Evolutionary conservation across 2,797 vertebrate genomes (phyloP).

Genomic region (Kryptolebias ocellatus): DNA sequence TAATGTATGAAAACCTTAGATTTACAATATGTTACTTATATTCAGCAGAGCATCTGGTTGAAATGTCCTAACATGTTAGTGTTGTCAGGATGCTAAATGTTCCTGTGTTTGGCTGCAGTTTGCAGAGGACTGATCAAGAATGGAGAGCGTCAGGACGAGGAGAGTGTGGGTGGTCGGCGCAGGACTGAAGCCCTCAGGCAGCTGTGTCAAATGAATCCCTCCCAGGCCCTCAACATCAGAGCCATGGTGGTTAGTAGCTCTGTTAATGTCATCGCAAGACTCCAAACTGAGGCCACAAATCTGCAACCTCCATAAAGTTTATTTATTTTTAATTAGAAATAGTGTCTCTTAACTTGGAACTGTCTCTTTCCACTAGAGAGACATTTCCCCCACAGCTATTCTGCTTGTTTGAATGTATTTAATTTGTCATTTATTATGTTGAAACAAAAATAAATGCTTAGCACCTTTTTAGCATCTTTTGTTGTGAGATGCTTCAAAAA

Average conservation of each 20-base stretch:
- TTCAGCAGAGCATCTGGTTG: not conserved
- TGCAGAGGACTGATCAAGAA: slow-evolving; percentile 97
- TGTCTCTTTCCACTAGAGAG: not conserved
- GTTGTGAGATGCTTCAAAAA: not conserved
- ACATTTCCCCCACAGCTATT: slow-evolving; percentile 4
- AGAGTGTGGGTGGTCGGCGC: slow-evolving; percentile 92
- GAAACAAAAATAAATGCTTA: slow-evolving; percentile 9
- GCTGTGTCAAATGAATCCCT: slow-evolving; percentile 98
- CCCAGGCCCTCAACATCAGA: slow-evolving; percentile 94
- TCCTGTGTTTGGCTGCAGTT: slow-evolving; percentile 76
- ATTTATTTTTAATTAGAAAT: slow-evolving; percentile 4
- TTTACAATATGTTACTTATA: not conserved
- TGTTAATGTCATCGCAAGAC: slow-evolving; percentile 9
- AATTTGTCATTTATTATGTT: not conserved
- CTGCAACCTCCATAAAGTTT: not conserved
- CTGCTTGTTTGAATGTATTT: not conserved
- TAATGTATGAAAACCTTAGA: not conserved
- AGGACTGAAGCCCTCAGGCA: slow-evolving; percentile 94
- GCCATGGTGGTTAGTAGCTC: slow-evolving; percentile 94
- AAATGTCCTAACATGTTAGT: not conserved
- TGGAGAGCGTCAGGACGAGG: slow-evolving; percentile 96
- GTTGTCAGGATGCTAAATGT: not conserved
- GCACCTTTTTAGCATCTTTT: slow-evolving; percentile 9
- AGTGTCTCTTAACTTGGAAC: not conserved
- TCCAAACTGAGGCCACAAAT: not conserved